phyloP scores from a whole-genome alignment of 2,113 vertebrate species.

The Rhinogobius similis region DNA sequence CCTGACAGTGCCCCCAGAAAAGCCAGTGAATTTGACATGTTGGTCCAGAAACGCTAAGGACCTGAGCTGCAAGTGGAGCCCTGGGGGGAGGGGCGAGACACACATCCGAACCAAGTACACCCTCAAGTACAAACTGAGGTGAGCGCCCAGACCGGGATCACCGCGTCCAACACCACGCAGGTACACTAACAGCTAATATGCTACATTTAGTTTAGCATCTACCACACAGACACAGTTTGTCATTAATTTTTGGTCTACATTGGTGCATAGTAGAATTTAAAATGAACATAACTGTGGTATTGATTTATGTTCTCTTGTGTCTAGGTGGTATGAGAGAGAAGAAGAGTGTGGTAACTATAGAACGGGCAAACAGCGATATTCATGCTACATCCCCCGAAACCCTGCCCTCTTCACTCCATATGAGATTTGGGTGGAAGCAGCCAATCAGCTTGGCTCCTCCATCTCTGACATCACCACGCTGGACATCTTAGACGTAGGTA shows the following conservation, averaged over 20 bases:
- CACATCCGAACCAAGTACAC: conserved; percentile 91
- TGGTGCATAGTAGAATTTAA: not conserved
- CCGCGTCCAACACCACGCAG: conserved; percentile 29
- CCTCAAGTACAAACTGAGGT: conserved; percentile 95
- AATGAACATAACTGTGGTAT: not conserved
- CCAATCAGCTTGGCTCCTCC: conserved; percentile 88
- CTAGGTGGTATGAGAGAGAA: conserved; percentile 92
- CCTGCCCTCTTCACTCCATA: conserved; percentile 94
- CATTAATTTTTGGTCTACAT: not conserved
- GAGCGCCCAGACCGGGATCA: conserved; percentile 47
- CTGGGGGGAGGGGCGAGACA: conserved; percentile 85
- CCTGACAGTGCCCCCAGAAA: conserved; percentile 86
- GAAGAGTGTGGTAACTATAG: conserved; percentile 87
- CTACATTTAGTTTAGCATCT: not conserved
- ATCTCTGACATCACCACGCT: conserved; percentile 86
- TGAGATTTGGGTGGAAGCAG: conserved; percentile 93
- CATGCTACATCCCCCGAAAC: conserved; percentile 89
- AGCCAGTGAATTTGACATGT: conserved; percentile 90
- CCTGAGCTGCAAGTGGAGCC: conserved; percentile 88
- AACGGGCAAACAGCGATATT: conserved; percentile 80
- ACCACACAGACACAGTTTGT: conserved; percentile 7
- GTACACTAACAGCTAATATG: conserved; percentile 18
- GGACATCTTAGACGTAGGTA: conserved; percentile 93
- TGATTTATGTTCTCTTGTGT: conserved; percentile 11
- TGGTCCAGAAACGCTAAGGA: conserved; percentile 95